A percentile compares a stretch with the other conserved stretches of the same genome.
phyloP scores from a whole-genome alignment of 1,140 invertebrate genomes.

The Drosophila murphyi region DNA sequence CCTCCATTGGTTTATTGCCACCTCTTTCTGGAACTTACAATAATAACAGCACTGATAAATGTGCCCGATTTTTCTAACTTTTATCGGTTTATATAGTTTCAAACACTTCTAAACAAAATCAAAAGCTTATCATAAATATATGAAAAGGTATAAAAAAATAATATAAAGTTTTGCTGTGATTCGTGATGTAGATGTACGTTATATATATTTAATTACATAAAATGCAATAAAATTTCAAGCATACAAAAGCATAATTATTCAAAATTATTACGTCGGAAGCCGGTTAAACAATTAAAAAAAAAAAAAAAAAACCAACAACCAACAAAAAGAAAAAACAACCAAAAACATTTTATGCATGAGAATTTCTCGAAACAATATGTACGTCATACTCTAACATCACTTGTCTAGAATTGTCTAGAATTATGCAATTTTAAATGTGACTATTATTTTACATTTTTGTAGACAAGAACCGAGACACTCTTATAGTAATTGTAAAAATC shows the following conservation, averaged over 20 bases:
- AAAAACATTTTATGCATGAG: constrained; percentile 72
- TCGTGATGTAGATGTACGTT: constrained; percentile 76
- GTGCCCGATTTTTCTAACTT: constrained; percentile 42
- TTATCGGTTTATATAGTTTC: constrained; percentile 56
- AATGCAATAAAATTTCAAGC: constrained; percentile 80
- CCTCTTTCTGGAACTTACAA: constrained; percentile 43
- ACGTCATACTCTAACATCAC: constrained; percentile 74
- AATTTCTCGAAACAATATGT: constrained; percentile 72
- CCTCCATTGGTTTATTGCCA: constrained; percentile 29
- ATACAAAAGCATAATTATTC: constrained; percentile 73
- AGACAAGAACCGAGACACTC: constrained; percentile 70
- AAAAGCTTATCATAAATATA: constrained; percentile 75
- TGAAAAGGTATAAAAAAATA: constrained; percentile 50
- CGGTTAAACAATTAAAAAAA: constrained; percentile 16
- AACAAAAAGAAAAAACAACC: constrained; percentile 46
- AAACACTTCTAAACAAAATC: constrained; percentile 61
- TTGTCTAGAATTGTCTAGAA: constrained; percentile 69
- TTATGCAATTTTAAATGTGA: constrained; percentile 80
- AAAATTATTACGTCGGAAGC: constrained; percentile 51
- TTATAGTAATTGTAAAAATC: constrained; percentile 75
- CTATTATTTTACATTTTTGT: constrained; percentile 81
- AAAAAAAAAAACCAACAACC: constrained; percentile 11
- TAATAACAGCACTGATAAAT: constrained; percentile 54
- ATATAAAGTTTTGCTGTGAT: constrained; percentile 84
- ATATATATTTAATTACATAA: constrained; percentile 83